Conservation (phyloP, 2,888 invertebrate genomes). For the Drosophila dives region DNA sequence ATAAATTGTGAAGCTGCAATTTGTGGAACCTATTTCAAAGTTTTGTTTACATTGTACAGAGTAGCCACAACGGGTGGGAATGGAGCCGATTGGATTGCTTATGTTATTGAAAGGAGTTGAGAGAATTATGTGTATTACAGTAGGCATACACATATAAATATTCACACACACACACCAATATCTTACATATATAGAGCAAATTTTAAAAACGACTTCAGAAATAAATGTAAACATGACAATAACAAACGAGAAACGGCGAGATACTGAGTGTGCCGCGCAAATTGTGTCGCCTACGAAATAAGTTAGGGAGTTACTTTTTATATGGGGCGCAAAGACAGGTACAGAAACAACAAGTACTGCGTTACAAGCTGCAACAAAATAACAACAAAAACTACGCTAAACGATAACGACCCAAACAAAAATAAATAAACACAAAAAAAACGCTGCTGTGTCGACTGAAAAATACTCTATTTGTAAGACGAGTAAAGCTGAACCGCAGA, state of each 20-base stretch:
- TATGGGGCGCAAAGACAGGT: constrained; percentile 31
- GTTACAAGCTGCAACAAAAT: constrained; percentile 28
- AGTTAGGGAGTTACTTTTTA: constrained; percentile 50
- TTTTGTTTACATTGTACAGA: constrained; percentile 50
- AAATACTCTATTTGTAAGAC: constrained; percentile 2
- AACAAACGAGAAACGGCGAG: constrained; percentile 11
- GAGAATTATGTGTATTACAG: constrained; percentile 51
- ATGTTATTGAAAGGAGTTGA: constrained; percentile 50
- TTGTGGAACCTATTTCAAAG: constrained; percentile 13
- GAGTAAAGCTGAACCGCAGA: neutral
- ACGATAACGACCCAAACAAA: constrained; percentile 18
- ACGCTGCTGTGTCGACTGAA: neutral
- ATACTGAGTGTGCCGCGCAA: constrained; percentile 25
- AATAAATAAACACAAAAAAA: constrained; percentile 7
- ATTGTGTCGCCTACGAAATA: constrained; percentile 43
- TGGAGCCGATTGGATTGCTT: constrained; percentile 28
- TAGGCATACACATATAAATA: constrained; percentile 21
- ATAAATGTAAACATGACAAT: constrained; percentile 23
- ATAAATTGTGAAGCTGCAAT: constrained; percentile 17
- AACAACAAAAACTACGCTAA: constrained; percentile 17
- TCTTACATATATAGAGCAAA: neutral
- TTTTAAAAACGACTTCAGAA: constrained; percentile 5
- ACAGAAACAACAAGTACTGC: constrained; percentile 26
- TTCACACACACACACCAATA: neutral
- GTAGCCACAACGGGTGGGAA: neutral